Evolutionary conservation across 2,888 invertebrate species (phyloP), one percentile per base, ranked within the genome.

Genomic region (Philhelius pedissequus): DNA sequence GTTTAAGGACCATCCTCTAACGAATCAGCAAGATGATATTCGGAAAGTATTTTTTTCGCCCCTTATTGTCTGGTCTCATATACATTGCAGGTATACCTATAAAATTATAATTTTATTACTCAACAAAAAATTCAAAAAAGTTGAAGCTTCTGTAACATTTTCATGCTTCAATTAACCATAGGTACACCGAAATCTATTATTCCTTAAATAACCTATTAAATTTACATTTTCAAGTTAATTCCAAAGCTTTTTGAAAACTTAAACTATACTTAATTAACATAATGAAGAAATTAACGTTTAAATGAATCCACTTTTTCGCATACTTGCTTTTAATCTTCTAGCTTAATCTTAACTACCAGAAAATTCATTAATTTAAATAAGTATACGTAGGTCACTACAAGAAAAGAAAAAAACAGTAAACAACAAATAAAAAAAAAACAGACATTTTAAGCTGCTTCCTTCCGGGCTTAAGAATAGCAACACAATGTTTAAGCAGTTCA

Each of bases 331-430:
- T 69, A 78, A 73, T 83, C 64, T 66, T 35, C 64, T 78, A 58
- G 70, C 78, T 83, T 75, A 74, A 83, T 69, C 74, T 70, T 52
- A 83, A 83, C 74, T 74, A 58, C 74, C 74, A 74, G 69, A 40
- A 74, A 78, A 78, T 78, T 83, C 69, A 70, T 83, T 70, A 78
- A 78, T 56, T 69, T 64, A 60, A 27, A 32, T 35, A 58, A 50
- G 62, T 50, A 13, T 18, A 43, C 25, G 15, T 25, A 2, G n/a
- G n/a, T n/a, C n/a, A n/a, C n/a, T 15, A 22, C 22, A 22, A 22
- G 48, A 13, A 2, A 35, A 11, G 11, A 18, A 6, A 25, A 48
- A 60, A n/a, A 27, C n/a, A n/a, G n/a, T n/a, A 38, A 25, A 38
- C n/a, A 60, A 35, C 18, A 56, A 60, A 15, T 38, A 48, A 60